Evolutionary conservation across 2,888 invertebrate species (phyloP).

Genomic region (Agrotis clavis): DNA sequence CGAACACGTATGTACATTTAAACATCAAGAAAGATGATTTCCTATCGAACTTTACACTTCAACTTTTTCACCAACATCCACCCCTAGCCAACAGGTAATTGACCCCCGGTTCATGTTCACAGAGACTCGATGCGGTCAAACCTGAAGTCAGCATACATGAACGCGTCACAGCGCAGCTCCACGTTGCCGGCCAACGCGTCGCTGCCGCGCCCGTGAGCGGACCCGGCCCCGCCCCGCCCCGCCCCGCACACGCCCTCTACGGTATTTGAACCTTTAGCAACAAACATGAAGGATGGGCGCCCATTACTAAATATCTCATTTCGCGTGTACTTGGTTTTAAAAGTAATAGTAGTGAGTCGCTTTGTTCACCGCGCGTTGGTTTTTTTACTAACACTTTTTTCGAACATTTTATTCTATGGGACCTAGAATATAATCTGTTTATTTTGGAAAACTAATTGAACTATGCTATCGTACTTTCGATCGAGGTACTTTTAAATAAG

Average conservation of each 20-base stretch:
- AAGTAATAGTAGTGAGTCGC: conserved; percentile 58
- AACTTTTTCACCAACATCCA: not conserved
- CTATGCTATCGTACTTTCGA: conserved; percentile 44
- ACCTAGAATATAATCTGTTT: conserved; percentile 64
- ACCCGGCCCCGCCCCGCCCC: conserved; percentile 10
- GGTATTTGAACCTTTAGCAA: conserved; percentile 41
- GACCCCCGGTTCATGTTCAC: conserved; percentile 68
- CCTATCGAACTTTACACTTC: no score
- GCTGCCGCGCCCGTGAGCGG: conserved; percentile 91
- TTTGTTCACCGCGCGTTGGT: conserved; percentile 63
- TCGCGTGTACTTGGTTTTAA: conserved; percentile 60
- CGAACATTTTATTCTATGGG: conserved; percentile 61
- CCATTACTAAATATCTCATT: conserved; percentile 58
- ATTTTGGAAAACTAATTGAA: conserved; percentile 58
- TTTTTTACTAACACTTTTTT: conserved; percentile 66
- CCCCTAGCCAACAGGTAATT: not conserved
- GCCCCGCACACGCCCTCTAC: conserved; percentile 33
- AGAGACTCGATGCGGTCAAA: conserved; percentile 95
- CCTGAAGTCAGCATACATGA: conserved; percentile 94
- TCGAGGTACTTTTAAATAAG: conserved; percentile 56
- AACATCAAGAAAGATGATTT: not conserved
- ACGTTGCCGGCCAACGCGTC: conserved; percentile 97
- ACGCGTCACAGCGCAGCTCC: conserved; percentile 95
- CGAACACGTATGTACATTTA: not conserved
- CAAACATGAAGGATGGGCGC: conserved; percentile 44